Evolutionary conservation across 2,888 invertebrate species (phyloP).

Genomic region (Zhengitettix transpicula): DNA sequence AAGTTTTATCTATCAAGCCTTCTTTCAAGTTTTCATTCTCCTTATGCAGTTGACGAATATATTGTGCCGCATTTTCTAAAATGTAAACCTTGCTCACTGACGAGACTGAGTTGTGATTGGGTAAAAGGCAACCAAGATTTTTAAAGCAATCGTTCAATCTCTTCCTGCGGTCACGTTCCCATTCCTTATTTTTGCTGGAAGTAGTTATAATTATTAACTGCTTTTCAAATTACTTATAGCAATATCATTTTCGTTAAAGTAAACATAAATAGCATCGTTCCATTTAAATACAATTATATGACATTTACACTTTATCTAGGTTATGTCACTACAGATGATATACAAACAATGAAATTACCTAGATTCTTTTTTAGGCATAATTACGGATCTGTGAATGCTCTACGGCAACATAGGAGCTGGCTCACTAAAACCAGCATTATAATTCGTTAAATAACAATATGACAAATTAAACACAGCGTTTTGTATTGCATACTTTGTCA

Average conservation of each 20-base stretch:
- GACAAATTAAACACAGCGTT: too few relatives aligned
- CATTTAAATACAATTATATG: too few relatives aligned
- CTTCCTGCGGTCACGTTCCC: conserved; percentile 50
- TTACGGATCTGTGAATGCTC: background rate
- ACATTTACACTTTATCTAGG: background rate
- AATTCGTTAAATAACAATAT: too few relatives aligned
- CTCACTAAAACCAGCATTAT: too few relatives aligned
- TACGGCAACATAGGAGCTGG: too few relatives aligned
- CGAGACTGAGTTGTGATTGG: conserved; percentile 22
- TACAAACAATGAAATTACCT: background rate
- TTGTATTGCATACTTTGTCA: too few relatives aligned
- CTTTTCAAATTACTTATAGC: too few relatives aligned
- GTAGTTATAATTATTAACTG: background rate
- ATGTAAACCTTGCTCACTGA: conserved; percentile 19
- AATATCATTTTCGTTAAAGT: too few relatives aligned
- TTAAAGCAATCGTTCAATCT: conserved; percentile 41
- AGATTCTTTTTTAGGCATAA: conserved; percentile 5
- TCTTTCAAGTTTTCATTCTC: conserved; percentile 16
- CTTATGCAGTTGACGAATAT: conserved; percentile 17
- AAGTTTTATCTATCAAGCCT: conserved; percentile 7
- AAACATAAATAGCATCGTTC: too few relatives aligned
- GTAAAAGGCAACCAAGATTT: conserved; percentile 30
- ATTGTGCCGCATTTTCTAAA: conserved; percentile 17
- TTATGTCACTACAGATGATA: background rate
- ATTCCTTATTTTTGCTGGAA: conserved; percentile 25